These are phyloP conservation scores for Caenorhabditis sulstoni DNA, from an alignment of 2,888 invertebrate species.

Conservation along the genomic window DNA sequence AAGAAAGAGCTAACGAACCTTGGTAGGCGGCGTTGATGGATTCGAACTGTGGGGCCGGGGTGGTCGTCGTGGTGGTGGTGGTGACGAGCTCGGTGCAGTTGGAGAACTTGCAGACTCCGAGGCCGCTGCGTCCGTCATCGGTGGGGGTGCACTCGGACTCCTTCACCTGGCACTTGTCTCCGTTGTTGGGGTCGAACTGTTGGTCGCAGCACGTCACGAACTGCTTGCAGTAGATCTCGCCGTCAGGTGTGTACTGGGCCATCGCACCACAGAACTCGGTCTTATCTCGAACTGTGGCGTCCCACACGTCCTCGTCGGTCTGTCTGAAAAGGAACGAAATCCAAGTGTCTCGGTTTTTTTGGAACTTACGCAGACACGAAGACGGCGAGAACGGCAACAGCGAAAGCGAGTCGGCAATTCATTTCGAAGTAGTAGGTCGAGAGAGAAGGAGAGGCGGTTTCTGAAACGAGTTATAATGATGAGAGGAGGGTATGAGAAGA, in stretches of 20 bases:
- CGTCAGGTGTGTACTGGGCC: slow-evolving; percentile 28
- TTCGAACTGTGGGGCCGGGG: slow-evolving; percentile 39
- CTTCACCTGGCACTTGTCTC: slow-evolving; percentile 63
- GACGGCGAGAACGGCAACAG: slow-evolving; percentile 28
- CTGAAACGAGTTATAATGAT: slow-evolving; percentile 5
- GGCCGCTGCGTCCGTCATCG: slow-evolving; percentile 31
- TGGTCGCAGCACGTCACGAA: slow-evolving; percentile 55
- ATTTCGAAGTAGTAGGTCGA: slow-evolving; percentile 1
- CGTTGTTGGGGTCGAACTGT: slow-evolving; percentile 61
- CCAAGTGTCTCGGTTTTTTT: background rate
- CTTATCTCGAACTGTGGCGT: slow-evolving; percentile 49
- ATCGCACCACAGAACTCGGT: slow-evolving; percentile 48
- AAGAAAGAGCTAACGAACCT: slow-evolving; percentile 25
- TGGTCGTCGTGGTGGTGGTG: slow-evolving; percentile 67
- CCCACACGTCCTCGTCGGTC: slow-evolving; percentile 56
- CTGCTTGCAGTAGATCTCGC: slow-evolving; percentile 43
- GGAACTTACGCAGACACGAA: slow-evolving; percentile 35
- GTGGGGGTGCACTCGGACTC: slow-evolving; percentile 35
- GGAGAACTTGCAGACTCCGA: slow-evolving; percentile 47
- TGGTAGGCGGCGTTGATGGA: slow-evolving; percentile 50
- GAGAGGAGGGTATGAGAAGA: slow-evolving; percentile 9
- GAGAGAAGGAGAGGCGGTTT: background rate
- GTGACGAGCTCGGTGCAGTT: slow-evolving; percentile 68
- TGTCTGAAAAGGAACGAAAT: slow-evolving; percentile 27
- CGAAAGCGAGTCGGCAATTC: slow-evolving; percentile 42